Percentiles rank a stretch among this genome's conserved stretches.
Conservation (phyloP, 2,888 invertebrate genomes). For the Eutolmus rufibarbis region DNA sequence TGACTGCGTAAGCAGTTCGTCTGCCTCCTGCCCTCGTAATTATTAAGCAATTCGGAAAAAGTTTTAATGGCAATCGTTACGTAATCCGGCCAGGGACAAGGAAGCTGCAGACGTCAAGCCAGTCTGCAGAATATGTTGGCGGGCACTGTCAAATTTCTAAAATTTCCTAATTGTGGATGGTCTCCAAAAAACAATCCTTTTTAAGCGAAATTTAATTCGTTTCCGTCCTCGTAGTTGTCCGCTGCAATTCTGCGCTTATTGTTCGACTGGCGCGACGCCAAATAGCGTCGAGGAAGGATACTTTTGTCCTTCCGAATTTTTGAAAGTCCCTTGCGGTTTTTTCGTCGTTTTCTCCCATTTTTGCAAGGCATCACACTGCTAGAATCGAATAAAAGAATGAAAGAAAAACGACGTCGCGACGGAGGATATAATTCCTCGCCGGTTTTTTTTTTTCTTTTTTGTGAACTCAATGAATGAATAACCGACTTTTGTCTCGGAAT, state of each 20-base stretch:
- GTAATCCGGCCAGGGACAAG: background rate
- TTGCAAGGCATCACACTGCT: background rate
- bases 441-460: background rate
- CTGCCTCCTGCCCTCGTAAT: background rate
- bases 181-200: background rate
- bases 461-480: background rate
- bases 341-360: background rate
- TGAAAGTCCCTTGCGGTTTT: background rate
- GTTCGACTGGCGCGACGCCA: background rate
- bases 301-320: background rate
- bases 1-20: background rate
- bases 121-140: background rate
- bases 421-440: background rate
- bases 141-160: background rate
- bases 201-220: background rate
- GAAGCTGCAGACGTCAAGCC: background rate
- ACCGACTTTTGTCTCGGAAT: background rate
- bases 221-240: background rate
- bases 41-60: background rate
- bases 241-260: constrained; percentile 16
- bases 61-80: background rate
- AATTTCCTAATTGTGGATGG: constrained; percentile 1
- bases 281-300: background rate
- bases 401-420: background rate
- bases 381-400: background rate